Base-by-base conservation (phyloP, 2,888 invertebrate genomes). In the Caenorhabditis macrosperma region DNA sequence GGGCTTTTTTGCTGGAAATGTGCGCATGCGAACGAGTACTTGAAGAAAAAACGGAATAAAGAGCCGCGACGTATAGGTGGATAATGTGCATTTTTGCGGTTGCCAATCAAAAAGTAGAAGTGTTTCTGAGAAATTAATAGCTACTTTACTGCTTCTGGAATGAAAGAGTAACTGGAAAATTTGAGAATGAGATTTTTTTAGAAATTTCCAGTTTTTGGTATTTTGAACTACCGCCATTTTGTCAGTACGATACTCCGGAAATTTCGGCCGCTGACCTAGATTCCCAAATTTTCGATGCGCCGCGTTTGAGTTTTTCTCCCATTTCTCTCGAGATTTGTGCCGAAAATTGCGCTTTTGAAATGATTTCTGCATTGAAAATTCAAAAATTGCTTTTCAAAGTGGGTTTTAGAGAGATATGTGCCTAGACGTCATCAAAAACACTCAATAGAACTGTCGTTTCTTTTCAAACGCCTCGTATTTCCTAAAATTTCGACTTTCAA, bases 241-340 rank as follows among this genome's bases (percentile, higher is more conserved):
- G 10, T 0, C 26, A 20, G n/a, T 28, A 76, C 75, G 55, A 68
- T 30, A 44, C 60, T 76, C 60, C 75, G 55, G 10, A 24, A 52
- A 46, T 60, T 44, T 22, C 75, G 67, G 75, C 61, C 60, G 61
- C 57, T 46, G 75, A 55, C 67, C 67, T 67, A 76, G 61, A 26
- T 46, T 46, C 6, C 5, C 50, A 50, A 50, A 50, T 26, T 17
- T 17, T 15, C 24, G 10, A 26, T 50, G 24, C 15, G n/a, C 3
- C 4, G 6, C 5, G 24, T 50, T 50, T 26, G 24, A 26, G 7
- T 7, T 10, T 2, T 17, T 20, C n/a, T n/a, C n/a, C n/a, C n/a
- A 15, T 50, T 22, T 50, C 26, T 6, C 15, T 24, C 26, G 15
- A 26, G 24, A 26, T 50, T 50, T 38, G 38, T 9, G 12, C 22